These are phyloP conservation scores for Orestias chungarensis DNA, from an alignment of 2,797 vertebrate species.

Conservation along the genomic window DNA sequence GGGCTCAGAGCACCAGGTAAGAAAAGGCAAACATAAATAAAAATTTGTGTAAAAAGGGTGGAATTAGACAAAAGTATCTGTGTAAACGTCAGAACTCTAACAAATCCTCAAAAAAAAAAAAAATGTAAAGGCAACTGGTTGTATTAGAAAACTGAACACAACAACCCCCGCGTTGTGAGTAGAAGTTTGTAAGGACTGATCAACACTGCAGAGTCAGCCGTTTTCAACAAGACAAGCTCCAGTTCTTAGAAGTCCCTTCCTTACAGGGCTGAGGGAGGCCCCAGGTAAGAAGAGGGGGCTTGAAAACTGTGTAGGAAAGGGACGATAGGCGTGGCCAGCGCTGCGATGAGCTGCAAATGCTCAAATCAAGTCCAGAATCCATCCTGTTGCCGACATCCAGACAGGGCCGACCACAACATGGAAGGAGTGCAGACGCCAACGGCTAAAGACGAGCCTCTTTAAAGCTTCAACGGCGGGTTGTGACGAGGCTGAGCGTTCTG, in stretches of 20 bases:
- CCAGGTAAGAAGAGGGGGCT: constrained; percentile 66
- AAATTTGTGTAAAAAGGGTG: constrained; percentile 11
- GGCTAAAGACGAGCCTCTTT: constrained; percentile 26
- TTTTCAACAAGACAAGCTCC: constrained; percentile 57
- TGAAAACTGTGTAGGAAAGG: constrained; percentile 48
- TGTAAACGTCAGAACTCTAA: constrained; percentile 35
- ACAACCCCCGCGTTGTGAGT: constrained; percentile 14
- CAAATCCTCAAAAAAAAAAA: constrained; percentile 26
- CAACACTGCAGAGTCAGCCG: constrained; percentile 8
- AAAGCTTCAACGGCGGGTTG: constrained; percentile 17
- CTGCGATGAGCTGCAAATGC: constrained; percentile 51
- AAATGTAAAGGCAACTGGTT: constrained; percentile 16
- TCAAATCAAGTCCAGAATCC: constrained; percentile 75
- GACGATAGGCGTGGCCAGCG: constrained; percentile 51
- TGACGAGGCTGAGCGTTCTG: constrained; percentile 1
- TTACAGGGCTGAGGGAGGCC: constrained; percentile 60
- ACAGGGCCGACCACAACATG: constrained; percentile 64
- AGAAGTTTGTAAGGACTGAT: constrained; percentile 17
- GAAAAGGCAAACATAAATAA: constrained; percentile 56
- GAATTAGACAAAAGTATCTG: constrained; percentile 13
- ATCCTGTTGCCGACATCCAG: constrained; percentile 77
- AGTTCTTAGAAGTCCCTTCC: constrained; percentile 61
- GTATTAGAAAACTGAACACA: constrained; percentile 18
- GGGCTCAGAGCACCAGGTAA: constrained; percentile 38
- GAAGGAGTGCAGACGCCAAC: constrained; percentile 46